phyloP scores from a whole-genome alignment of 2,797 vertebrate genomes.

The Channa striata region DNA sequence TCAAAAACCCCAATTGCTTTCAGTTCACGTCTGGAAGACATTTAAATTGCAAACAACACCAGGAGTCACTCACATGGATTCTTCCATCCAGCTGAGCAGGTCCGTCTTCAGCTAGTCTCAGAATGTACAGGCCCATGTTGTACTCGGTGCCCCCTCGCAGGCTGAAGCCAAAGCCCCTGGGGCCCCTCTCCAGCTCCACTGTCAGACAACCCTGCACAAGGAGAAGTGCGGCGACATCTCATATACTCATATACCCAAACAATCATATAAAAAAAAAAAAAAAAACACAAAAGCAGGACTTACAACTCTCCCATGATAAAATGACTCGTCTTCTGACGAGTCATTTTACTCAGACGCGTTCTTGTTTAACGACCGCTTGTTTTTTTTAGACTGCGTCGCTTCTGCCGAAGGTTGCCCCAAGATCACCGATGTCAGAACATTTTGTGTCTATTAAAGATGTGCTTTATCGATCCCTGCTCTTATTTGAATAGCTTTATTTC shows the following conservation, averaged over 20 bases:
- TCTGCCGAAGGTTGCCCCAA: not conserved
- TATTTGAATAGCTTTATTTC: not conserved
- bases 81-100: slow-evolving; percentile 92
- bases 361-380: not conserved
- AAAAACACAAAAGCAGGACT: too few relatives aligned
- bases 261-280: too few relatives aligned
- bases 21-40: not conserved
- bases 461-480: not conserved
- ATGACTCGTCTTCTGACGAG: too few relatives aligned
- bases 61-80: slow-evolving; percentile 90
- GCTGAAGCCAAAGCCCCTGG: slow-evolving; percentile 96
- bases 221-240: too few relatives aligned
- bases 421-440: not conserved
- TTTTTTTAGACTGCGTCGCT: too few relatives aligned
- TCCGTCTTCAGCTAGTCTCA: slow-evolving; percentile 95
- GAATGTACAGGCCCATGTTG: slow-evolving; percentile 98
- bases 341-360: not conserved
- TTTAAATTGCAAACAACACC: not conserved
- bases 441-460: not conserved
- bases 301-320: too few relatives aligned
- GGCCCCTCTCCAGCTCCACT: slow-evolving; percentile 92
- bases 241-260: too few relatives aligned
- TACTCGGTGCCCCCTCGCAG: slow-evolving; percentile 97
- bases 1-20: too few relatives aligned
- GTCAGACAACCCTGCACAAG: slow-evolving; percentile 87